These are phyloP conservation scores for Molossus molossus DNA, from an alignment of 2,797 vertebrate species.

Conservation along the genomic window DNA sequence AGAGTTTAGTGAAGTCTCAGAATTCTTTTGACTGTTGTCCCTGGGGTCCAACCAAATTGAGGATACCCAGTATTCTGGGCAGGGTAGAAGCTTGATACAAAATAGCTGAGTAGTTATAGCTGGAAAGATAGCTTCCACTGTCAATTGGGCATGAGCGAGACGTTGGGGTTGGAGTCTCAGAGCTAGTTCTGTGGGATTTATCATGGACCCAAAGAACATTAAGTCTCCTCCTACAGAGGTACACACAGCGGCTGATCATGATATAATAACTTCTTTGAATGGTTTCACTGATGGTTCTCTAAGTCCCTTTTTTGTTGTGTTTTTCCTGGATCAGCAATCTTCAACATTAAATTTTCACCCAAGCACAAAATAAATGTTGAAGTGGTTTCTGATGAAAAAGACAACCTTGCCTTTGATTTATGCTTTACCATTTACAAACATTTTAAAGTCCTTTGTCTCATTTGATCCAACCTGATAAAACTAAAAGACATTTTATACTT, in stretches of 20 bases:
- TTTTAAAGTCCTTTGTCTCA: background rate
- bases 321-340: background rate
- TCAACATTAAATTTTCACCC: conserved; percentile 38
- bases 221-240: conserved; percentile 51
- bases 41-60: background rate
- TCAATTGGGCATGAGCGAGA: background rate
- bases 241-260: conserved; percentile 28
- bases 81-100: conserved; percentile 51
- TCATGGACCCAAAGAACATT: background rate
- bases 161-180: background rate
- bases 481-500: background rate
- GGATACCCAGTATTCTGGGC: conserved; percentile 42
- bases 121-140: conserved; percentile 67
- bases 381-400: conserved; percentile 13
- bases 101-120: conserved; percentile 36
- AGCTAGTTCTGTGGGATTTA: conserved; percentile 48
- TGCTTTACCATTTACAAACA: background rate
- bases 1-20: conserved; percentile 19
- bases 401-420: background rate
- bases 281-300: conserved; percentile 40
- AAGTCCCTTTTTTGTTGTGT: background rate
- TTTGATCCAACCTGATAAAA: background rate
- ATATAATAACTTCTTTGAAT: conserved; percentile 12
- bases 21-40: conserved; percentile 39
- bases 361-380: conserved; percentile 22